A percentile compares a stretch with the other conserved stretches of the same genome.
Evolutionary conservation across 2,888 invertebrate species (phyloP).

Genomic region (Rosalia funebris): DNA sequence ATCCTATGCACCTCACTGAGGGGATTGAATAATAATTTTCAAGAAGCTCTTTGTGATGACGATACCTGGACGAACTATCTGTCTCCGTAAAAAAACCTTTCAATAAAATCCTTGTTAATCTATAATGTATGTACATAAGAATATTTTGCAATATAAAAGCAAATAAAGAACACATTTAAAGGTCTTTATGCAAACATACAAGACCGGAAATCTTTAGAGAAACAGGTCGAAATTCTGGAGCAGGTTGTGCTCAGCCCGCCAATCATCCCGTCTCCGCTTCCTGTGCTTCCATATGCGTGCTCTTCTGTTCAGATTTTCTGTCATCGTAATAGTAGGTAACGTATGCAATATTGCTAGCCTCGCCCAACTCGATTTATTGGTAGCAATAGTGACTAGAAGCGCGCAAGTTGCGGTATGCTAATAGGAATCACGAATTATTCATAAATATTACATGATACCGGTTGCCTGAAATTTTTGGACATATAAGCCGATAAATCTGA

Average conservation of each 20-base stretch:
- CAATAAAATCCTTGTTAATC: slow-evolving; percentile 36
- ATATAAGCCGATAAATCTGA: too few species aligned
- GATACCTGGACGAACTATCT: slow-evolving; percentile 25
- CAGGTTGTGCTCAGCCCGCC: slow-evolving; percentile 46
- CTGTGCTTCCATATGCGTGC: slow-evolving; percentile 42
- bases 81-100: slow-evolving; percentile 22
- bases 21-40: neutral
- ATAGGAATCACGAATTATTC: too few species aligned
- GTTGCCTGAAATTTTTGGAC: too few species aligned
- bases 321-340: neutral
- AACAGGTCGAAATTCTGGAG: slow-evolving; percentile 50
- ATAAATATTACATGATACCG: too few species aligned
- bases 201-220: slow-evolving; percentile 47
- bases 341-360: too few species aligned
- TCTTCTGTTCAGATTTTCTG: slow-evolving; percentile 6
- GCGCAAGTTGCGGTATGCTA: too few species aligned
- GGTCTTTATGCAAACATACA: slow-evolving; percentile 41
- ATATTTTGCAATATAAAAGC: slow-evolving; percentile 43
- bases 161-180: slow-evolving; percentile 41
- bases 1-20: neutral
- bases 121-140: slow-evolving; percentile 33
- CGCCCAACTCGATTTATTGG: too few species aligned
- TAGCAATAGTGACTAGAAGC: too few species aligned
- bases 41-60: slow-evolving; percentile 16
- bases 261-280: slow-evolving; percentile 50